phyloP scores from a whole-genome alignment of 2,113 vertebrate species.

The Peromyscus polionotus region DNA sequence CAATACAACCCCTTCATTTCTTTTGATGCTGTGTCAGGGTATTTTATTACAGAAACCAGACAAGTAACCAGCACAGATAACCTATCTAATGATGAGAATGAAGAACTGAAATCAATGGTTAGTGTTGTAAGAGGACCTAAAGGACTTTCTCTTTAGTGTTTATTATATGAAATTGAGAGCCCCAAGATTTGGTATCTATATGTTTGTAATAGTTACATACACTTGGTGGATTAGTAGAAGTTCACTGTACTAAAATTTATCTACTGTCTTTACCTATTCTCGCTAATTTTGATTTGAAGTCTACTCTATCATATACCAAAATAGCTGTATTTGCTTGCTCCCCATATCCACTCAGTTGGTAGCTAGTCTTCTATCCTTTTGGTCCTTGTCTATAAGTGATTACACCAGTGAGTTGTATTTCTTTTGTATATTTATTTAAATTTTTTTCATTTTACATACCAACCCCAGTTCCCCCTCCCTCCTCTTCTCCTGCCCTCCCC shows the following conservation, averaged over 20 bases:
- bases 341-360: not conserved
- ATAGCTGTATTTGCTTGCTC: not conserved
- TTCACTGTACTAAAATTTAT: not conserved
- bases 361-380: not conserved
- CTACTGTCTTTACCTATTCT: not conserved
- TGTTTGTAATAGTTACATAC: not conserved
- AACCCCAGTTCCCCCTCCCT: no score
- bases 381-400: not conserved
- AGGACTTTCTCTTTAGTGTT: not conserved
- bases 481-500: no score
- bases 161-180: not conserved
- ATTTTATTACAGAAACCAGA: not conserved
- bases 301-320: not conserved
- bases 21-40: not conserved
- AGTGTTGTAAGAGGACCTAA: not conserved
- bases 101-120: not conserved
- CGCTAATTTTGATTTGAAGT: not conserved
- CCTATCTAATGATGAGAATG: not conserved
- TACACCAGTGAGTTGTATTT: not conserved
- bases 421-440: no score
- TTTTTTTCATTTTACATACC: no score
- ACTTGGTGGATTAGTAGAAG: not conserved
- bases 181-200: not conserved
- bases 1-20: not conserved
- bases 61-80: not conserved